Base-by-base conservation (phyloP, 2,888 invertebrate genomes). In the Lamellibrachia columna region DNA sequence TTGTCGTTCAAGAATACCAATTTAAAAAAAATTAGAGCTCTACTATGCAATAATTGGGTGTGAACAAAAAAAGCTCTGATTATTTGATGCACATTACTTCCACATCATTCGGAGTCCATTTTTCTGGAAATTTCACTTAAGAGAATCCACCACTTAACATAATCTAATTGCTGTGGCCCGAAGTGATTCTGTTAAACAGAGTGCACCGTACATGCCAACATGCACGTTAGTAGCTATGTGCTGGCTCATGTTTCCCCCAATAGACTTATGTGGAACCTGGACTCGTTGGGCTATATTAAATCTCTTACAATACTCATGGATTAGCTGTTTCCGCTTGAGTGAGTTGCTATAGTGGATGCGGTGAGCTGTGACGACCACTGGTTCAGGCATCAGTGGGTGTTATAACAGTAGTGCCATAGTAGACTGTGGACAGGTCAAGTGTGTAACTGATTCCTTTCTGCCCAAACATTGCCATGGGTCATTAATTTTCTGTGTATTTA, bases 251-350 rank as follows among this genome's bases (percentile, higher is more conserved):
- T 15, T 11, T 11, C 3, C 75, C 6, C 22, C 22, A 52, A 60
- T 52, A 60, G 7, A 92, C 28, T 92, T 92, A 58, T 52, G 28
- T 92, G 90, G 15, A 11, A 92, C 22, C 75, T 92, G 40, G 7
- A 75, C 75, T n/a, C 22, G n/a, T 22, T n/a, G n/a, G 53, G 91
- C 52, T 91, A 22, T 9, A 15, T 91, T 15, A 91, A 53, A n/a
- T 15, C 75, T 75, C 1, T 22, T 75, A 22, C 22, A 22, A 22
- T 7, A 6, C 75, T 75, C 75, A 22, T 22, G 22, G 75, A 75
- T 75, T 75, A 75, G 22, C 75, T 75, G 15, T 15, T 75, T 75
- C 75, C 22, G 3, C 75, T 75, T 75, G 75, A 75, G 22, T 75
- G 75, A 15, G 75, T 75, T 75, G n/a, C 75, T 75, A 22, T 11